phyloP scores from a whole-genome alignment of 2,113 vertebrate species.

The Conger conger region DNA sequence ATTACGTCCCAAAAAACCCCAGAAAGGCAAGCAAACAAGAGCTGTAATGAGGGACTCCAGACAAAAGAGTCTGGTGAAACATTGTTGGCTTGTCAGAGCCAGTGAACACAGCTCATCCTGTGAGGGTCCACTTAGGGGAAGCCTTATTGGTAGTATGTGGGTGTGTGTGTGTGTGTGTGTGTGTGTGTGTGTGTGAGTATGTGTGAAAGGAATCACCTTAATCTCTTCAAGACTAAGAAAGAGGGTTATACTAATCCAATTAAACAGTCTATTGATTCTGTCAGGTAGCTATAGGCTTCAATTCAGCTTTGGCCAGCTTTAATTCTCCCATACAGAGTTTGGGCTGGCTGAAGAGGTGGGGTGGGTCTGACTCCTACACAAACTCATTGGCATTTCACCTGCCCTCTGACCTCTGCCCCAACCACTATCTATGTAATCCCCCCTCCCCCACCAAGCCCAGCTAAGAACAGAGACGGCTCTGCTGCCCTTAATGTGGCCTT shows the following conservation, averaged over 20 bases:
- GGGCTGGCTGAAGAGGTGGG: neutral
- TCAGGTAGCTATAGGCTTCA: constrained; percentile 4
- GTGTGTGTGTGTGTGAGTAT: neutral
- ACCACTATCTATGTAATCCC: neutral
- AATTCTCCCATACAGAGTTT: neutral
- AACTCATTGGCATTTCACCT: constrained; percentile 16
- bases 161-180: neutral
- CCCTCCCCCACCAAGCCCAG: neutral
- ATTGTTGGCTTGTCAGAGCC: neutral
- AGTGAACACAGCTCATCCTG: neutral
- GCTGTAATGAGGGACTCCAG: neutral
- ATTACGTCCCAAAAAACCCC: neutral
- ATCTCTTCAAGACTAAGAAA: constrained; percentile 6
- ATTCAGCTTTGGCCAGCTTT: neutral
- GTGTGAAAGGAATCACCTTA: neutral
- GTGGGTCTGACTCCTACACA: constrained; percentile 11
- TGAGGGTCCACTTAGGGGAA: neutral
- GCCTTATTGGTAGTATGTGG: neutral
- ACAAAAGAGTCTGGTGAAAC: neutral
- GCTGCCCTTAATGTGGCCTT: neutral
- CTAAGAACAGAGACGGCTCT: neutral
- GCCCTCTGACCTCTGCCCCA: neutral
- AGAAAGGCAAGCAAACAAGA: neutral
- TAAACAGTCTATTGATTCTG: neutral
- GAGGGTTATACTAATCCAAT: constrained; percentile 21